Conservation (phyloP, 2,888 invertebrate species). For the Drosophila pegasa region DNA sequence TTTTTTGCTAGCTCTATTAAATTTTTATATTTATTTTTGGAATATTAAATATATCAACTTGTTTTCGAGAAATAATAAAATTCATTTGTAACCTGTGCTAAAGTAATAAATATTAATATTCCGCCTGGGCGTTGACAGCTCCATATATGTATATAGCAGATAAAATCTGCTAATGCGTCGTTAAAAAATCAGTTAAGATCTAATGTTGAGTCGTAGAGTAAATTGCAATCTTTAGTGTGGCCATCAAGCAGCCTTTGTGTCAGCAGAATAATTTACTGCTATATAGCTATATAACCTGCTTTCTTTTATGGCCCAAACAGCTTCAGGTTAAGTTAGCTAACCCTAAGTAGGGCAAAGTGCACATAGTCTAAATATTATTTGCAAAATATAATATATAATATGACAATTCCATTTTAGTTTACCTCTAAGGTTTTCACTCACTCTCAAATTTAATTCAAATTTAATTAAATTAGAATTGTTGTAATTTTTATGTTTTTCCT, state of each 20-base stretch:
- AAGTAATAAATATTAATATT: too few relatives aligned
- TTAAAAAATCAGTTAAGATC: neutral
- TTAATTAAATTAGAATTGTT: neutral
- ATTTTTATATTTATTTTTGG: too few relatives aligned
- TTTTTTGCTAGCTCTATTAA: too few relatives aligned
- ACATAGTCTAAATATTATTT: neutral
- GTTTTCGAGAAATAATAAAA: too few relatives aligned
- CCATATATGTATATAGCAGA: neutral
- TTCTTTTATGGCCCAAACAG: neutral
- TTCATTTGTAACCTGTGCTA: too few relatives aligned
- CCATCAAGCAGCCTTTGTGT: too few relatives aligned
- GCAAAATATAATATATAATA: neutral
- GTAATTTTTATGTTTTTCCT: neutral
- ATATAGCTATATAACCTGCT: neutral
- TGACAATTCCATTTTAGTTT: neutral
- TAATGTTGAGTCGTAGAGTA: neutral
- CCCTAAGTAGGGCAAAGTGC: neutral
- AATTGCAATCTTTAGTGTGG: neutral
- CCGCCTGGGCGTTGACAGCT: neutral
- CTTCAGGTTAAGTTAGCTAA: neutral
- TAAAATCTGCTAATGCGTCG: conserved; percentile 3
- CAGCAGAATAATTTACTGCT: neutral
- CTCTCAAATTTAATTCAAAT: neutral
- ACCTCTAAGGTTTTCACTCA: neutral
- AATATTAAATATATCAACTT: too few relatives aligned